Percentiles rank a stretch among this genome's conserved stretches.
phyloP scores from a whole-genome alignment of 2,113 vertebrate genomes.

The Mus pahari region DNA sequence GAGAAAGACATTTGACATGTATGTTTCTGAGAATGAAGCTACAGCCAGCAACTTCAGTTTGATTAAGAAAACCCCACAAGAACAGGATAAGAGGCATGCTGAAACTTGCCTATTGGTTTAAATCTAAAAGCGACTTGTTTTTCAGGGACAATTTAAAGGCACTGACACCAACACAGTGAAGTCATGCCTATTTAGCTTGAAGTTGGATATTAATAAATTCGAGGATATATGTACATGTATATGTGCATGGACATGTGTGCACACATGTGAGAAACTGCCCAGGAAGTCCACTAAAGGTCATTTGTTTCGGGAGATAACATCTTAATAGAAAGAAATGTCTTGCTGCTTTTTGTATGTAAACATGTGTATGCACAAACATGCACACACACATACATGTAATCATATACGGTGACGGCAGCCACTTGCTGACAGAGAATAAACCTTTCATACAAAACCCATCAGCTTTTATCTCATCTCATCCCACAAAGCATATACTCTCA shows the following conservation, averaged over 20 bases:
- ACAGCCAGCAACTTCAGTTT: not conserved
- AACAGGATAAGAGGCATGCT: not conserved
- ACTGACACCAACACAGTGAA: not conserved
- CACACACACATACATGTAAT: not conserved
- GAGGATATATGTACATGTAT: not conserved
- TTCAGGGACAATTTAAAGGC: not conserved
- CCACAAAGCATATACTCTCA: fast-evolving
- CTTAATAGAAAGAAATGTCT: not conserved
- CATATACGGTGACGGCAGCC: fast-evolving
- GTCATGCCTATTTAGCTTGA: fast-evolving
- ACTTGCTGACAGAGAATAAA: too few relatives aligned
- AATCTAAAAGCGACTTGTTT: not conserved
- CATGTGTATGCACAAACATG: not conserved
- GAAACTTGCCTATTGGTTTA: not conserved
- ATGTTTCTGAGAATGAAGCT: not conserved
- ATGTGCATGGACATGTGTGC: not conserved
- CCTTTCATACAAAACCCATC: fast-evolving
- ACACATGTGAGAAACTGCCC: not conserved
- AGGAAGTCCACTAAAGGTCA: too few relatives aligned
- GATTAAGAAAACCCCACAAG: not conserved
- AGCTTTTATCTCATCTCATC: too few relatives aligned
- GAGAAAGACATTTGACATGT: not conserved
- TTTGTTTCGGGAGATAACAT: not conserved
- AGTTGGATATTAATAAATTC: not conserved
- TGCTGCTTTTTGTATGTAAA: not conserved